Base-by-base conservation (phyloP, 2,797 vertebrate species). In the Lacerta viridis region DNA sequence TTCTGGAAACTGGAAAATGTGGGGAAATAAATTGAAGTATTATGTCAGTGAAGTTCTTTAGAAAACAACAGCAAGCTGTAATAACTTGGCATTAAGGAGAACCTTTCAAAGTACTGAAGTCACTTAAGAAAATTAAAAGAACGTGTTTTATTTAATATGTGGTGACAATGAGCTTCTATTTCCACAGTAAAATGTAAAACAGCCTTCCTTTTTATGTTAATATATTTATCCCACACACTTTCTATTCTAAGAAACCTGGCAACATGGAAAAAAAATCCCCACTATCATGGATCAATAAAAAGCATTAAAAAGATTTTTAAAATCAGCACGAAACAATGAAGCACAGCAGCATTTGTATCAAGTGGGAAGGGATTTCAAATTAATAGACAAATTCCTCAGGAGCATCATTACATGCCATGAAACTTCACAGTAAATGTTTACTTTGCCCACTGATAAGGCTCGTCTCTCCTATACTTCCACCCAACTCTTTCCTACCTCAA, bases 401-500 rank as follows among this genome's bases (percentile, higher is more conserved):
- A 29, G 29, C 23, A 29, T 29, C 39, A 41, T 25, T 10, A 41
- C 79, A 72, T 33, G 27, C 5, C 27, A 84, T 18, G 1, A 50
- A 64, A 25, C 23, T 46, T 2, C 13, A 10, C 39, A 80, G 2
- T 10, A n/a, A 39, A 46, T 46, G 27, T 4, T 39, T 7, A 27
- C 23, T 15, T 64, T 7, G 23, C 39, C 23, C 5, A 55, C 2
- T 76, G 61, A 36, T 5, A 43, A 8, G 2, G 36, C 18, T 43
- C 18, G 50, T 46, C 29, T 23, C 20, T 76, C 13, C 15, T n/a
- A 8, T 7, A n/a, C 3, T 76, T 76, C 69, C 59, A 18, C 27
- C 8, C n/a, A 2, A 64, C 36, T 64, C 1, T 9, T 74, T 82
- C 83, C 20, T 92, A 99, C 99, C 98, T 99, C 98, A n/a, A 99